Percentiles rank a stretch among this genome's conserved stretches.
Conservation (phyloP, 64 coral and sea anemone genomes). For the Acropora tenuis region DNA sequence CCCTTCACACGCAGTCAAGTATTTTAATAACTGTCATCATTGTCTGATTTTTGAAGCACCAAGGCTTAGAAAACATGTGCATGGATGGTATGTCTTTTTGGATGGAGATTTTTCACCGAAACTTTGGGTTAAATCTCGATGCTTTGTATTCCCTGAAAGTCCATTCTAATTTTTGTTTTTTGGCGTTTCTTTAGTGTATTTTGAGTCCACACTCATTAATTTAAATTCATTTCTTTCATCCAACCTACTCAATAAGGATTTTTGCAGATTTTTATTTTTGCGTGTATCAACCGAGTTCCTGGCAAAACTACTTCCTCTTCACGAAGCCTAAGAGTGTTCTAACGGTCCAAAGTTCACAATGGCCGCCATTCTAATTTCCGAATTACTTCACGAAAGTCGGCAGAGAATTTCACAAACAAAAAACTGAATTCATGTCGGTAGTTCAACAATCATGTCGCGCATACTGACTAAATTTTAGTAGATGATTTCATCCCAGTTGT, state of each 20-base stretch:
- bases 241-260: background rate
- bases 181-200: background rate
- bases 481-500: too few relatives aligned
- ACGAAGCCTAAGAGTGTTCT: background rate
- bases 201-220: background rate
- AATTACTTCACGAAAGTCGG: background rate
- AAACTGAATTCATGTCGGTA: too few relatives aligned
- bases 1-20: background rate
- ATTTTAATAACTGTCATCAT: slow-evolving; percentile 32
- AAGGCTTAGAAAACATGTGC: background rate
- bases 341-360: background rate
- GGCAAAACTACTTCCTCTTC: background rate
- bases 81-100: background rate
- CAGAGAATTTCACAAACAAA: background rate
- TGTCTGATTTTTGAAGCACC: background rate
- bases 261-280: background rate
- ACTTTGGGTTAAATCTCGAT: too few relatives aligned
- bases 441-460: too few relatives aligned
- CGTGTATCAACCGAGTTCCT: background rate
- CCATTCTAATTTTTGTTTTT: too few relatives aligned
- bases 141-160: too few relatives aligned
- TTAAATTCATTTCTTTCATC: background rate
- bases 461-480: too few relatives aligned
- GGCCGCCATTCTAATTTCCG: background rate
- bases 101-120: too few relatives aligned